A percentile compares a stretch with the other conserved stretches of the same genome.
These are phyloP conservation scores for Rallus limicola DNA, from an alignment of 2,113 vertebrate species.

Conservation along the genomic window DNA sequence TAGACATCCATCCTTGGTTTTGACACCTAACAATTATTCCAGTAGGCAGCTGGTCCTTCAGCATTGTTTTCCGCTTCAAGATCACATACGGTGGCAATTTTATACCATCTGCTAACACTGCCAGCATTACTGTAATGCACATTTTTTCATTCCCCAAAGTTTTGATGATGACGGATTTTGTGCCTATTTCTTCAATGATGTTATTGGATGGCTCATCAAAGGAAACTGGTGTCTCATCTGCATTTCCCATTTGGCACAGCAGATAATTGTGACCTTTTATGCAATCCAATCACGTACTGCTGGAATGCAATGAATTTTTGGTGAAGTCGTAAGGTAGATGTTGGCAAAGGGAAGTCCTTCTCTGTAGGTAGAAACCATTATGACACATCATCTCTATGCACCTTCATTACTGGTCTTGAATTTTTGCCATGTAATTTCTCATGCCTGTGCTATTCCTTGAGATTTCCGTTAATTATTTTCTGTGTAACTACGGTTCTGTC, in stretches of 20 bases:
- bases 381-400: background rate
- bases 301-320: background rate
- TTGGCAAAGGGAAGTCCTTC: background rate
- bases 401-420: slow-evolving; percentile 3
- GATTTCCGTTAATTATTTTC: background rate
- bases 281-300: background rate
- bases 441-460: background rate
- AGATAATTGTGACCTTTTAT: background rate
- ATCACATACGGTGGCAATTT: slow-evolving; percentile 73
- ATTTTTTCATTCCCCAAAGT: slow-evolving; percentile 63
- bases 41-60: slow-evolving; percentile 67
- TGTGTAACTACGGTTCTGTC: background rate
- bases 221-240: slow-evolving; percentile 30
- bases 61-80: slow-evolving; percentile 68
- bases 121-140: slow-evolving; percentile 50
- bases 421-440: slow-evolving; percentile 24
- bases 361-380: slow-evolving; percentile 13
- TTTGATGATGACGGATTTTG: slow-evolving; percentile 60
- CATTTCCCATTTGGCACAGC: slow-evolving; percentile 25
- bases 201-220: slow-evolving; percentile 36
- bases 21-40: slow-evolving; percentile 70
- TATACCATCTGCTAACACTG: slow-evolving; percentile 65
- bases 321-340: background rate
- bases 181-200: slow-evolving; percentile 30
- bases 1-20: slow-evolving; percentile 61